Base-by-base conservation (phyloP, 2,888 invertebrate species). In the Microctonus aethiopoides region DNA sequence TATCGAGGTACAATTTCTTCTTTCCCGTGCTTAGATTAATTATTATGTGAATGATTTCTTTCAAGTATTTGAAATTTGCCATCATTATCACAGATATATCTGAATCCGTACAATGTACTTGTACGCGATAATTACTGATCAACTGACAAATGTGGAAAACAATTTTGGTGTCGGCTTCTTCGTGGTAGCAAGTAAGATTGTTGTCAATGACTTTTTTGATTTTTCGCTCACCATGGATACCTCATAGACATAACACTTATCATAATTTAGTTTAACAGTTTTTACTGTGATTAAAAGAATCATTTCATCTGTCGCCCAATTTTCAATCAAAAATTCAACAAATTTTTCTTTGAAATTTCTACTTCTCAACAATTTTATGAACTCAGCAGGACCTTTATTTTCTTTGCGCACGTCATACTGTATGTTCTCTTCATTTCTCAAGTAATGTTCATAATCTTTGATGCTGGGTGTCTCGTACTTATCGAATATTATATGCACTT, bases 401-500 rank as follows among this genome's bases (percentile, higher is more conserved):
- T n/a, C n/a, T n/a, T n/a, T n/a, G n/a, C n/a, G n/a, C n/a, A n/a
- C 77, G 46, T 78, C 77, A 66, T 60, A 74, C 24, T 72, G 68
- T 51, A 78, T 65, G 20, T 76, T 73, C 7, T 76, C 77, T 77
- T 78, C 76, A 57, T 72, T 75, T 77, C 78, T 76, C 66, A 74
- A 61, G 59, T 70, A 54, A 46, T 74, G 76, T 68, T 79, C 78
- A 61, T 64, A 74, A 73, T 81, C 78, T 69, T 79, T 77, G 26
- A 81, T 78, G 59, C 74, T 76, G 16, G 78, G 79, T 71, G 62
- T 72, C 24, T 76, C 73, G 71, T 79, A 81, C 63, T 76, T 76
- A 71, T 81, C 79, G 71, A 82, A 81, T 65, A 80, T 70, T 65
- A 81, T 77, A 72, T 79, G 75, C 51, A 79, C 74, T 74, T 77